These are phyloP conservation scores for Phengaris arion DNA, from an alignment of 2,888 invertebrate genomes.

Conservation along the genomic window DNA sequence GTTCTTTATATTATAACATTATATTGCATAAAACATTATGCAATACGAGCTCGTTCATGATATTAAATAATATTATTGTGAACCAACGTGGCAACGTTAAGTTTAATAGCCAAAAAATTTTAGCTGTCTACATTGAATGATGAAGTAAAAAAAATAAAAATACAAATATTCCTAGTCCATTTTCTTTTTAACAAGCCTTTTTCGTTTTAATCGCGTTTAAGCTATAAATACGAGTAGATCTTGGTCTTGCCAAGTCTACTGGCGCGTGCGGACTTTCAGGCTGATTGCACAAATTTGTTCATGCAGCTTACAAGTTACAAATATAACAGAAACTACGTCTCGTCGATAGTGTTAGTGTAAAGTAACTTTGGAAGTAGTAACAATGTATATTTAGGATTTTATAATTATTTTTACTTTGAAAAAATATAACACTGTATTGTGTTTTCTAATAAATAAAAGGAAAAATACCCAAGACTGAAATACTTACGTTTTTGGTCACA, in stretches of 20 bases:
- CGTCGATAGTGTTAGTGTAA: neutral
- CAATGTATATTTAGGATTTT: no score
- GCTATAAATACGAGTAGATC: neutral
- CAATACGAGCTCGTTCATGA: neutral
- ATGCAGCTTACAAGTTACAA: neutral
- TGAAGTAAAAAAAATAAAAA: neutral
- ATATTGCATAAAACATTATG: no score
- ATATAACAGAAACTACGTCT: neutral
- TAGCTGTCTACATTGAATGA: no score
- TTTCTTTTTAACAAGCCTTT: neutral
- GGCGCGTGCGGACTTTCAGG: constrained; percentile 12
- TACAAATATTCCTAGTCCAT: neutral
- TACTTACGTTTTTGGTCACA: no score
- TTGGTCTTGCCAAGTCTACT: neutral
- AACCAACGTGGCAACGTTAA: no score
- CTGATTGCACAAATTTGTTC: neutral
- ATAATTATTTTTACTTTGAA: no score
- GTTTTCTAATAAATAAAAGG: no score
- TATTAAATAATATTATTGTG: no score
- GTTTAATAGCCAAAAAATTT: no score
- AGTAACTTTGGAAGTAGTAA: neutral
- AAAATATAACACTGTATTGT: no score
- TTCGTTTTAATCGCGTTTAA: neutral
- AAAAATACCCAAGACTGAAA: no score
- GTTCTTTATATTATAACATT: no score